phyloP scores from a whole-genome alignment of 2,797 vertebrate species.

The Sardinella longiceps region DNA sequence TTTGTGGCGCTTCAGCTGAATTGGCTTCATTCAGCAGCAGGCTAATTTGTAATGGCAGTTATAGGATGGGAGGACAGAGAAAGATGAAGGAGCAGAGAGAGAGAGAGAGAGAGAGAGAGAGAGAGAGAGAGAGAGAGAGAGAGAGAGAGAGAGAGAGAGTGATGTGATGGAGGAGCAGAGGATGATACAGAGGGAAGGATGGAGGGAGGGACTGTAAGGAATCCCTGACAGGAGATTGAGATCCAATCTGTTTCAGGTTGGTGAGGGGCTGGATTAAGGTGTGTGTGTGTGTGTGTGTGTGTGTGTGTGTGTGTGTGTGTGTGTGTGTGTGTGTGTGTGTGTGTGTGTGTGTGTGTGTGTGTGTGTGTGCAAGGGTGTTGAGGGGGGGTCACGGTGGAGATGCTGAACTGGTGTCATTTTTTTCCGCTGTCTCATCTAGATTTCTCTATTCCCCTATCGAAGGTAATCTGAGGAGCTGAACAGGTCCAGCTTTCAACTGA shows the following conservation, averaged over 20 bases:
- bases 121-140: not conserved
- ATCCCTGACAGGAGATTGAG: not conserved
- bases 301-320: not conserved
- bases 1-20: constrained; percentile 54
- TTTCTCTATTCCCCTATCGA: constrained; percentile 1
- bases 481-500: not conserved
- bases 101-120: constrained; percentile 4
- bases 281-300: not conserved
- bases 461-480: not conserved
- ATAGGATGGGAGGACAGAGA: constrained; percentile 41
- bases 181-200: not conserved
- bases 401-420: not conserved
- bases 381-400: constrained; percentile 23
- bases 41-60: constrained; percentile 48
- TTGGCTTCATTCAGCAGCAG: constrained; percentile 41
- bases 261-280: too few relatives aligned
- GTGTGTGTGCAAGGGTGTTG: not conserved
- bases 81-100: constrained; percentile 34
- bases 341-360: not conserved
- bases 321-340: not conserved
- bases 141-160: not conserved
- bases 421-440: constrained; percentile 16
- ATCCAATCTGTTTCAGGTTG: not conserved
- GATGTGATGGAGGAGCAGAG: not conserved
- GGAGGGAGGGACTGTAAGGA: not conserved